phyloP scores from a whole-genome alignment of 2,797 vertebrate species.

The Urocyon cinereoargenteus region DNA sequence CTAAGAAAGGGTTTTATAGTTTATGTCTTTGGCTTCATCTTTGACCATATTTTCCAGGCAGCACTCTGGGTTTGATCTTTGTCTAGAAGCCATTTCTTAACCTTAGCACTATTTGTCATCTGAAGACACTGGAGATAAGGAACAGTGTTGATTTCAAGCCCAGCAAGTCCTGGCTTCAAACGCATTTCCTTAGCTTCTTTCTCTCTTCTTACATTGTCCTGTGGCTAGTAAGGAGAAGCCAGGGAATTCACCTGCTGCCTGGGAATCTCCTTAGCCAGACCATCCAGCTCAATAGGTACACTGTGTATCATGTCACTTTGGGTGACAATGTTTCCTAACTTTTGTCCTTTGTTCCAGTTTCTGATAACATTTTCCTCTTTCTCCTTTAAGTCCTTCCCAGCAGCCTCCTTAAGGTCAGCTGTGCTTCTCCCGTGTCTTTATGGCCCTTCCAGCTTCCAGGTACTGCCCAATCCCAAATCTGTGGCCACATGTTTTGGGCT shows the following conservation, averaged over 20 bases:
- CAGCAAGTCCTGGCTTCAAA: background rate
- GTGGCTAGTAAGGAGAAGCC: background rate
- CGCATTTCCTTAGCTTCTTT: background rate
- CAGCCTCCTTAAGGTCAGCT: background rate
- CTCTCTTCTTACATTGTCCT: background rate
- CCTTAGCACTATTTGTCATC: background rate
- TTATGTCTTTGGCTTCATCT: background rate
- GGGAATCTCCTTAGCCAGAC: background rate
- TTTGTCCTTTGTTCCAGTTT: background rate
- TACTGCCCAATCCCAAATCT: background rate
- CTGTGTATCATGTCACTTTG: background rate
- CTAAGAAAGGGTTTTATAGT: background rate
- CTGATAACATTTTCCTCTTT: background rate
- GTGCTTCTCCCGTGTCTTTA: background rate
- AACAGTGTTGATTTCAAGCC: background rate
- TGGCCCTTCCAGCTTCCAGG: background rate
- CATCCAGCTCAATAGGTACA: background rate
- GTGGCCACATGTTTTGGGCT: background rate
- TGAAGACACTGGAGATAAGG: background rate
- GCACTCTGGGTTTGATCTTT: background rate
- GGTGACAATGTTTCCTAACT: background rate
- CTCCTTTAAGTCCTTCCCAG: background rate
- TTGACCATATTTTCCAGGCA: background rate
- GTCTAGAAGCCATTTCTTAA: background rate
- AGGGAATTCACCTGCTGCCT: background rate